These are phyloP conservation scores for Myripristis jacobus DNA, from an alignment of 2,797 vertebrate genomes.

Conservation along the genomic window DNA sequence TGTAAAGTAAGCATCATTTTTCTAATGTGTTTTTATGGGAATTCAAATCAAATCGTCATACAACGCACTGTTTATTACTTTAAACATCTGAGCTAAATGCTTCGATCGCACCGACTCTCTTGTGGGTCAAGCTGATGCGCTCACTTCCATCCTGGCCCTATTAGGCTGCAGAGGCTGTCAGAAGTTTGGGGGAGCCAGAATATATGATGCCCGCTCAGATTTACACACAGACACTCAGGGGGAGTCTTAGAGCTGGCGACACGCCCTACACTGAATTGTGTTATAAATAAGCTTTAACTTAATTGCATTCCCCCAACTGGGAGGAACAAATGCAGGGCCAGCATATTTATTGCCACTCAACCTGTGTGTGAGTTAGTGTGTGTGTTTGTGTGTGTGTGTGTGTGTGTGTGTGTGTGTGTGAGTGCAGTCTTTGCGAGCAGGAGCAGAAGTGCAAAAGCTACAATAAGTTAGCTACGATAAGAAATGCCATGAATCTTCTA, in stretches of 20 bases:
- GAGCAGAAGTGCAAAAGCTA: slow-evolving; percentile 51
- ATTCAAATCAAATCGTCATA: not conserved
- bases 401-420: slow-evolving; percentile 20
- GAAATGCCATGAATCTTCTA: slow-evolving; percentile 44
- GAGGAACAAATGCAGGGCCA: slow-evolving; percentile 62
- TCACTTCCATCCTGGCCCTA: slow-evolving; percentile 44
- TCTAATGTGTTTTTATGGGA: not conserved
- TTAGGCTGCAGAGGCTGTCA: slow-evolving; percentile 52
- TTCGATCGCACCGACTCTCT: slow-evolving; percentile 14
- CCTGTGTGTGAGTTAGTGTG: slow-evolving; percentile 37
- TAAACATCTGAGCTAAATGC: slow-evolving; percentile 9
- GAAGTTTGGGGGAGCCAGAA: slow-evolving; percentile 44
- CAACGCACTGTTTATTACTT: slow-evolving; percentile 11
- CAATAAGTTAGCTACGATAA: slow-evolving; percentile 49
- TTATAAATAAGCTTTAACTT: slow-evolving; percentile 79
- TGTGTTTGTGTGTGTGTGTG: slow-evolving; percentile 12
- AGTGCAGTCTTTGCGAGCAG: slow-evolving; percentile 29
- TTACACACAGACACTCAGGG: slow-evolving; percentile 59
- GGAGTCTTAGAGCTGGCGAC: slow-evolving; percentile 41
- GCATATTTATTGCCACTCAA: slow-evolving; percentile 73
- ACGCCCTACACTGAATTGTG: slow-evolving; percentile 56
- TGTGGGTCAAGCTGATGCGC: slow-evolving; percentile 46
- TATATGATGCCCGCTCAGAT: slow-evolving; percentile 60
- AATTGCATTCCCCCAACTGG: slow-evolving; percentile 70
- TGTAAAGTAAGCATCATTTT: not conserved